Evolutionary conservation across 2,797 vertebrate genomes (phyloP), one percentile per base, ranked within the genome.

Genomic region (Hirundo rustica): DNA sequence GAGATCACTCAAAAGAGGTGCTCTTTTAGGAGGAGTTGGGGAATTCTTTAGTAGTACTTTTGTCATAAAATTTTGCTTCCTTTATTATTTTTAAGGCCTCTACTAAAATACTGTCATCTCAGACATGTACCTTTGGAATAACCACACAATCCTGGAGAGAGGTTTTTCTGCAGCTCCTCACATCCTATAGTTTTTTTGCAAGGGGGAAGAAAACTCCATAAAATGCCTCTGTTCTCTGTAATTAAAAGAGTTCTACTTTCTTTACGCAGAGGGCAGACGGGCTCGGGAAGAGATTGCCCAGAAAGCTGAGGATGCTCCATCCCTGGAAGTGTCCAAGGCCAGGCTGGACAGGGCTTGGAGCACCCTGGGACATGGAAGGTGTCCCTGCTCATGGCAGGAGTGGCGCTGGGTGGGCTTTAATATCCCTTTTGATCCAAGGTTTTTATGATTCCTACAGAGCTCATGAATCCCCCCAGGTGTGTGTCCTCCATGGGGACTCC

Each of bases 151-250:
- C 51, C 6, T 4, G 17, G 18, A n/a, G 7, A 79, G 79, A 48
- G 18, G 11, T 6, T n/a, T 67, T 38, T 17, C 53, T 67, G 29
- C 22, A 32, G 1, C 18, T 38, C 29, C 34, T 40, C 29, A 22
- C 0, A 0, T 11, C 17, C 48, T 11, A 0, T 11, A 2, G 55
- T 47, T 22, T n/a, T n/a, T 32, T 32, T n/a, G 7, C 53, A n/a
- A 48, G 23, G 7, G 42, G 11, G 15, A 58, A 4, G 29, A 15
- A 57, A 79, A n/a, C 12, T 5, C 34, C 11, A 2, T 11, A 21
- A 48, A 67, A 57, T n/a, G 22, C 9, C 22, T 30, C 40, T 32
- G 8, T 55, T 66, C 10, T 55, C 27, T 57, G 23, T 18, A 15
- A 48, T 67, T 29, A 22, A 26, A 10, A 22, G 11, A 47, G 7